Evolutionary conservation across 2,797 vertebrate genomes (phyloP).

Genomic region (Sebastes melanostomus): DNA sequence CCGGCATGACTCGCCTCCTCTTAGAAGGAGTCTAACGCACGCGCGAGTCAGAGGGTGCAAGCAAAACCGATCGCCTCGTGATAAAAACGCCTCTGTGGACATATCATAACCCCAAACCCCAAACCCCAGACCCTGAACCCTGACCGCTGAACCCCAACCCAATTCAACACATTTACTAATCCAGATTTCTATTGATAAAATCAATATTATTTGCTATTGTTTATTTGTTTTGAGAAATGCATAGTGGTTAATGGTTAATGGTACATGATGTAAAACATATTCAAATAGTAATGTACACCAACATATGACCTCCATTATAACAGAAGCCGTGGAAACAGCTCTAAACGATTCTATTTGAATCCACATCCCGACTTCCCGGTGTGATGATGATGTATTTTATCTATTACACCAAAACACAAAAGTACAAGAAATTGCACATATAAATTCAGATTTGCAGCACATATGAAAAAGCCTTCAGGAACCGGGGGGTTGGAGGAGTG

Average conservation of each 20-base stretch:
- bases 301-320: background rate
- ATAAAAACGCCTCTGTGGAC: too few species aligned
- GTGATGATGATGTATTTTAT: slow-evolving; percentile 4
- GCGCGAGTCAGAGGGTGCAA: too few species aligned
- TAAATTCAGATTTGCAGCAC: slow-evolving; percentile 38
- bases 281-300: background rate
- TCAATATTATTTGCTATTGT: background rate
- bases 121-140: too few species aligned
- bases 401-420: background rate
- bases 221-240: background rate
- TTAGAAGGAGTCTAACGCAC: too few species aligned
- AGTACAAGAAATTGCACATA: slow-evolving; percentile 14
- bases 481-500: too few species aligned
- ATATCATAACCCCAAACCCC: too few species aligned
- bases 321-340: background rate
- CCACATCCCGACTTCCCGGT: background rate
- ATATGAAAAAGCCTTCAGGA: background rate
- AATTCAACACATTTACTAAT: background rate
- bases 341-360: background rate
- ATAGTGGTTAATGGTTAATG: background rate
- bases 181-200: background rate
- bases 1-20: too few species aligned
- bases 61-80: too few species aligned
- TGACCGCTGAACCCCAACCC: accelerated
- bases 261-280: background rate